Evolutionary conservation across 2,113 vertebrate genomes (phyloP).

Genomic region (Herpetotheres cachinnans): DNA sequence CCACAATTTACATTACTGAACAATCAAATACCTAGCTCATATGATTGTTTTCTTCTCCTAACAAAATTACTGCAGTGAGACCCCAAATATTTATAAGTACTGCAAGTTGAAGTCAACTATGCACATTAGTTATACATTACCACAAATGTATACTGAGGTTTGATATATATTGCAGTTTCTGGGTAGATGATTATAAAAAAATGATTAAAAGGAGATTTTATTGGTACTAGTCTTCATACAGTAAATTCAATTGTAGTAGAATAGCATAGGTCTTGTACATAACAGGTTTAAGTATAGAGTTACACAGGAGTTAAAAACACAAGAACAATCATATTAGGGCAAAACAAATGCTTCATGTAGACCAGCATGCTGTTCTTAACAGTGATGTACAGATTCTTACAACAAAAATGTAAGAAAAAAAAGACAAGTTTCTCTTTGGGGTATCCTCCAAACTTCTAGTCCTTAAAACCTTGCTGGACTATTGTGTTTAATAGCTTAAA

Average conservation of each 20-base stretch:
- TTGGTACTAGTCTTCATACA: background rate
- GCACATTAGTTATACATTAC: background rate
- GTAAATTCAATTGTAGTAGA: background rate
- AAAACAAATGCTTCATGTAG: background rate
- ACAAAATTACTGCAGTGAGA: background rate
- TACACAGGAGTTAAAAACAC: background rate
- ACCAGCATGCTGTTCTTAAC: background rate
- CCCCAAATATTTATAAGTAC: background rate
- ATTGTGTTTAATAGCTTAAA: background rate
- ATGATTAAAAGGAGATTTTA: background rate
- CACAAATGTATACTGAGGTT: background rate
- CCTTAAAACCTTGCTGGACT: background rate
- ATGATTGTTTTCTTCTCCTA: background rate
- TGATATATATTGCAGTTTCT: background rate
- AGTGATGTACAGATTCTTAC: background rate
- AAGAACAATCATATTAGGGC: background rate
- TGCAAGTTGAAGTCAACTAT: accelerated
- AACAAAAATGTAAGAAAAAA: background rate
- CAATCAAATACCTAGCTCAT: background rate
- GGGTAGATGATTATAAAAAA: background rate
- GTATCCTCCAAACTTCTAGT: background rate
- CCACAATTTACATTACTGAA: background rate
- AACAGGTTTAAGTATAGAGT: background rate
- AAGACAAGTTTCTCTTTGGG: background rate
- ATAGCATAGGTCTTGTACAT: background rate